These are phyloP conservation scores for Nasonia oneida DNA, from an alignment of 2,888 invertebrate species.

Conservation along the genomic window DNA sequence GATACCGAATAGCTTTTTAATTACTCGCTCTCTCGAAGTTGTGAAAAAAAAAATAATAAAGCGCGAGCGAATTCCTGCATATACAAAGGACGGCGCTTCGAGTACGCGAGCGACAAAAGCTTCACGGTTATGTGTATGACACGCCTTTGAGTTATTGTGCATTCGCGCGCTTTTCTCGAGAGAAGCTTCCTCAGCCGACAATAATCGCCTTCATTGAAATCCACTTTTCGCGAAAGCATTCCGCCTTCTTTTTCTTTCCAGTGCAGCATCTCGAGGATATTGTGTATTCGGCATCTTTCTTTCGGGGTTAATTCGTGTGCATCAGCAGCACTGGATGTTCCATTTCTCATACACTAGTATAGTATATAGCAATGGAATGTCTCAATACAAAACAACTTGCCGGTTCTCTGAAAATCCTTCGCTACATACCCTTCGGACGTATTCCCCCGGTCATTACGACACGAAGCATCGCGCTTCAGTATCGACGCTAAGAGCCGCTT, in stretches of 20 bases:
- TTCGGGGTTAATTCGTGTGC: no score
- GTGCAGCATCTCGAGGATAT: background rate
- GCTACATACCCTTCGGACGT: background rate
- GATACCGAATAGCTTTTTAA: conserved; percentile 20
- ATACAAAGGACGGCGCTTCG: no score
- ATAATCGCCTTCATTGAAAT: background rate
- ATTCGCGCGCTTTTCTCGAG: conserved; percentile 2
- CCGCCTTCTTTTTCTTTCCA: background rate
- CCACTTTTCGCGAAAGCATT: background rate
- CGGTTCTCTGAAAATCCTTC: no score
- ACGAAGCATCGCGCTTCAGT: no score
- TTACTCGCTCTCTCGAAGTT: background rate
- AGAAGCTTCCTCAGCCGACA: background rate
- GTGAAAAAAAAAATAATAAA: no score
- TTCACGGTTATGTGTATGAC: background rate
- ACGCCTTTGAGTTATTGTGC: background rate
- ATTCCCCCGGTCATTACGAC: conserved; percentile 18
- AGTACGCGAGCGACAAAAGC: background rate
- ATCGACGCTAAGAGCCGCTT: conserved; percentile 32
- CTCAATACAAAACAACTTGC: no score
- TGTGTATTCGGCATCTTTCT: background rate
- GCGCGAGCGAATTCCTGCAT: background rate
- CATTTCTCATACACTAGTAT: no score
- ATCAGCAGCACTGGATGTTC: no score
- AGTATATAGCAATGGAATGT: no score